A percentile compares a stretch with the other conserved stretches of the same genome.
Evolutionary conservation across 2,888 invertebrate species (phyloP).

Genomic region (Oeneis ivallda): DNA sequence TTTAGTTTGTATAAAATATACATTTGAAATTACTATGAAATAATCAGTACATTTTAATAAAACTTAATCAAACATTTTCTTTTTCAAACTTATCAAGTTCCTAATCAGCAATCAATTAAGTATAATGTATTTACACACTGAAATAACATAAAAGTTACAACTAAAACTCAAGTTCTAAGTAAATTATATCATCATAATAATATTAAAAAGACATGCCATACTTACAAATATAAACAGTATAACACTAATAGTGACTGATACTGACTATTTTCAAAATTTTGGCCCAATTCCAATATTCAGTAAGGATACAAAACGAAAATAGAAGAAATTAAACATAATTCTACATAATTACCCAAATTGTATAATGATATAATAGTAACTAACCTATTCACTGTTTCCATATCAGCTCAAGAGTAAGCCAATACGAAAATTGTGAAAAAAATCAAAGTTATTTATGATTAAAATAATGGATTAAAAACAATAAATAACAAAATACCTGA

Average conservation of each 20-base stretch:
- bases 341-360: slow-evolving; percentile 47
- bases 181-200: slow-evolving; percentile 36
- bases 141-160: slow-evolving; percentile 38
- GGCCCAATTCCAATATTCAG: slow-evolving; percentile 71
- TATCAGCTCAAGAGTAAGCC: slow-evolving; percentile 45
- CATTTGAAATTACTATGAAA: slow-evolving; percentile 70
- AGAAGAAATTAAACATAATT: slow-evolving; percentile 28
- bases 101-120: slow-evolving; percentile 55
- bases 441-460: slow-evolving; percentile 43
- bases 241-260: slow-evolving; percentile 66
- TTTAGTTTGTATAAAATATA: slow-evolving; percentile 67
- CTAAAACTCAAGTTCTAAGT: slow-evolving; percentile 32
- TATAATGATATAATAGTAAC: slow-evolving; percentile 57
- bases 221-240: slow-evolving; percentile 42
- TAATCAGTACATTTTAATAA: slow-evolving; percentile 80
- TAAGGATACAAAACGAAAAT: slow-evolving; percentile 27
- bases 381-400: slow-evolving; percentile 44
- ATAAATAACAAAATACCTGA: slow-evolving; percentile 71
- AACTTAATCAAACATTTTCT: slow-evolving; percentile 69
- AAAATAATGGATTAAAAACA: slow-evolving; percentile 52
- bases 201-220: slow-evolving; percentile 38
- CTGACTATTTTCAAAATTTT: slow-evolving; percentile 77
- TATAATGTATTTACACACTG: slow-evolving; percentile 43
- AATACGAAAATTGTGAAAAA: slow-evolving; percentile 42
- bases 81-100: slow-evolving; percentile 55